A percentile compares a stretch with the other conserved stretches of the same genome.
Evolutionary conservation across 1,140 invertebrate genomes (phyloP).

Genomic region (Danaus plexippus): DNA sequence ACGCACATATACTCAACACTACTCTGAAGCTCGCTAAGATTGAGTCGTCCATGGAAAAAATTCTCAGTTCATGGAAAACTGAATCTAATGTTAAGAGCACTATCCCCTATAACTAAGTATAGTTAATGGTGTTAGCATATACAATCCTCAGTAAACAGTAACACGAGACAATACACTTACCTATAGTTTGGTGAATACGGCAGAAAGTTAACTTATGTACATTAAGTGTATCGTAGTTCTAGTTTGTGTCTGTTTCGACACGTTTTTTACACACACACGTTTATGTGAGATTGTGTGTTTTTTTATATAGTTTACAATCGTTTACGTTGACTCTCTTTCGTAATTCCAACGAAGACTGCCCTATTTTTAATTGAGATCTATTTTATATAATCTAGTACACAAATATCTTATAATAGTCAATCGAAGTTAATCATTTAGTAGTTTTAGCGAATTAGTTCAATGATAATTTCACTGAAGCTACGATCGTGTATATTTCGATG

Average conservation of each 20-base stretch:
- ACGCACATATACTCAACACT: background rate
- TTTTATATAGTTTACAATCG: conserved; percentile 56
- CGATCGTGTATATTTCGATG: conserved; percentile 1
- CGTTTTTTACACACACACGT: conserved; percentile 47
- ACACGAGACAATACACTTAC: conserved; percentile 68
- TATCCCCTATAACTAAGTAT: conserved; percentile 18
- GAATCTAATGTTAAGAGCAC: conserved; percentile 10
- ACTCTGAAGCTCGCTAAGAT: conserved; percentile 13
- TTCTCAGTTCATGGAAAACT: conserved; percentile 9
- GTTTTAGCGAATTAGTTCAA: conserved; percentile 36
- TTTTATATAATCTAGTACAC: conserved; percentile 69
- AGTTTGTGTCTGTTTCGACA: conserved; percentile 55
- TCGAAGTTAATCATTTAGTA: conserved; percentile 54
- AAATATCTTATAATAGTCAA: conserved; percentile 64
- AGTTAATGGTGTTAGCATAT: conserved; percentile 35
- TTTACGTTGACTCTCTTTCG: conserved; percentile 63
- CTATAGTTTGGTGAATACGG: conserved; percentile 68
- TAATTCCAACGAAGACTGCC: conserved; percentile 70
- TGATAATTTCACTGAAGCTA: conserved; percentile 4
- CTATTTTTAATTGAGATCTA: conserved; percentile 70
- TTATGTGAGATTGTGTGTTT: conserved; percentile 46
- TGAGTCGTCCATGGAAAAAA: conserved; percentile 16
- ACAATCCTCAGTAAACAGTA: conserved; percentile 60
- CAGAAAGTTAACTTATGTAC: conserved; percentile 63
- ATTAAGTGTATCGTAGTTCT: conserved; percentile 54